These are phyloP conservation scores for Heptranchias perlo DNA, from an alignment of 2,113 vertebrate genomes.

Conservation along the genomic window DNA sequence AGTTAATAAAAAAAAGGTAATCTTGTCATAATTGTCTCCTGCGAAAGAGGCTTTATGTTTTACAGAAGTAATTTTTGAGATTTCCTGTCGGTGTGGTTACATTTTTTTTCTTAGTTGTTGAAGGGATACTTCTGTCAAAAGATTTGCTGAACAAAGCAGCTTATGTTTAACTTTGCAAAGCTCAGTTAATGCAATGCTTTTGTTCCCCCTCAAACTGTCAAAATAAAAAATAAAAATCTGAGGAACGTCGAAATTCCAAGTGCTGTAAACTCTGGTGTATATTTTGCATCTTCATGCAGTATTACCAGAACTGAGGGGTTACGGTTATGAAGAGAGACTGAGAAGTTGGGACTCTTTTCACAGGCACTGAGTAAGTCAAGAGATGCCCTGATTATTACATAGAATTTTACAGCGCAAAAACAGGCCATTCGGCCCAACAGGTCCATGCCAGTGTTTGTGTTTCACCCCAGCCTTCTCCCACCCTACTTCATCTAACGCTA, in stretches of 20 bases:
- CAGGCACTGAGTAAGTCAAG: neutral
- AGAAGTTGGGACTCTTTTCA: neutral
- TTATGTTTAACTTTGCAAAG: neutral
- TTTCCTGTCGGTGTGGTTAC: conserved; percentile 18
- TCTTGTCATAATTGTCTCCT: neutral
- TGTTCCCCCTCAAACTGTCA: neutral
- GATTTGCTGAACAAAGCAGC: conserved; percentile 31
- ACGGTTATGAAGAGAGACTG: neutral
- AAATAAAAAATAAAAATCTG: neutral
- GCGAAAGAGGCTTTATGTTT: conserved; percentile 4
- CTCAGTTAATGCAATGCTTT: neutral
- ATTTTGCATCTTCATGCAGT: neutral
- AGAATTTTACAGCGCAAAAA: neutral
- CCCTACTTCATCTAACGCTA: neutral
- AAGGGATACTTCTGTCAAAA: neutral
- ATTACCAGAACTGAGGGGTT: neutral
- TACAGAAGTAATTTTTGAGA: conserved; percentile 4
- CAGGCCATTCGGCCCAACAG: neutral
- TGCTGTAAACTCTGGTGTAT: neutral
- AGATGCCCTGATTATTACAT: neutral
- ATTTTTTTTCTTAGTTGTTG: neutral
- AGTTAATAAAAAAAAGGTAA: neutral
- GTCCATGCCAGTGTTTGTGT: neutral
- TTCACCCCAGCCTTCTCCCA: neutral
- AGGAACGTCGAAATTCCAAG: neutral